A percentile compares a stretch with the other conserved stretches of the same genome.
These are phyloP conservation scores for Polyommatus iphigenia DNA, from an alignment of 2,888 invertebrate genomes.

Conservation along the genomic window DNA sequence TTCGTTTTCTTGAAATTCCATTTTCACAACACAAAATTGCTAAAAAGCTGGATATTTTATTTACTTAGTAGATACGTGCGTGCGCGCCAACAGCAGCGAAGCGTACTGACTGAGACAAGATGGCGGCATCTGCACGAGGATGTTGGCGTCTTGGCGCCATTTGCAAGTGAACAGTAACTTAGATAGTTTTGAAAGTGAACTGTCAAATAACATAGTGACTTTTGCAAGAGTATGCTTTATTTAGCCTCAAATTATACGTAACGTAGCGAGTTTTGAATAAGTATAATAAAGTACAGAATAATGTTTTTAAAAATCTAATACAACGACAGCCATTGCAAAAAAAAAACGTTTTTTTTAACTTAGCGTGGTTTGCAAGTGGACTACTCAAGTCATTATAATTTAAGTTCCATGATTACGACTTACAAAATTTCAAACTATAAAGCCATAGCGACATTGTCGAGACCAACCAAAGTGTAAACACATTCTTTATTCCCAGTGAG, in stretches of 20 bases:
- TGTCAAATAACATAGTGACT: conserved; percentile 30
- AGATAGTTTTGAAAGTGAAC: conserved; percentile 31
- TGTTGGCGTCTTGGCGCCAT: neutral
- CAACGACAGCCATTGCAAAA: neutral
- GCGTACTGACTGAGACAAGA: conserved; percentile 21
- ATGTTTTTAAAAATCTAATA: neutral
- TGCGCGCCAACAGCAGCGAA: conserved; percentile 27
- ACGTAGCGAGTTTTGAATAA: neutral
- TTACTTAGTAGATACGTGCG: conserved; percentile 23
- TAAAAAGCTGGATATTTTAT: conserved; percentile 25
- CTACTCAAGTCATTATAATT: neutral
- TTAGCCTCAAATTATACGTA: conserved; percentile 11
- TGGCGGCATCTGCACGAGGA: conserved; percentile 9
- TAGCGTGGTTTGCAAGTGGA: conserved; percentile 4
- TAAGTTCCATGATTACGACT: too few species aligned
- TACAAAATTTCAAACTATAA: too few species aligned
- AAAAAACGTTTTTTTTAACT: neutral
- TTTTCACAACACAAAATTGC: conserved; percentile 33
- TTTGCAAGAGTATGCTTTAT: conserved; percentile 33
- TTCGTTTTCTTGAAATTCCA: conserved; percentile 32
- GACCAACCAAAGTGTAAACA: neutral
- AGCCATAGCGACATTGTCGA: neutral
- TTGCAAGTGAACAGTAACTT: conserved; percentile 28
- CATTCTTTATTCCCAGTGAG: neutral
- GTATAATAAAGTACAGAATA: neutral